A percentile compares a stretch with the other conserved stretches of the same genome.
These are phyloP conservation scores for Pachyrhynchus sulphureomaculatus DNA, from an alignment of 1,140 invertebrate species.

Conservation along the genomic window DNA sequence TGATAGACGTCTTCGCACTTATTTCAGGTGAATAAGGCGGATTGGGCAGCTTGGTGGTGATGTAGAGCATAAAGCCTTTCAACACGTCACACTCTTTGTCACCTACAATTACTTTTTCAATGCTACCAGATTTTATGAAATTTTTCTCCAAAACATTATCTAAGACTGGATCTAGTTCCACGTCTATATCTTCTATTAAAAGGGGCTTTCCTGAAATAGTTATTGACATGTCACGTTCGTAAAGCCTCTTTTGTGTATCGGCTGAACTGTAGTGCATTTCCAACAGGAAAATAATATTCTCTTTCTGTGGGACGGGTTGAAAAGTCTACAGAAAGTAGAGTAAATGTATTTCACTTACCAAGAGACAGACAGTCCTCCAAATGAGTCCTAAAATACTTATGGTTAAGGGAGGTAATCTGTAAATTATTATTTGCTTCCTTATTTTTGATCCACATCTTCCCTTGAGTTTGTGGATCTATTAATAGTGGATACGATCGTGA, in stretches of 20 bases:
- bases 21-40: constrained; percentile 96
- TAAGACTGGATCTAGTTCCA: constrained; percentile 93
- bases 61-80: constrained; percentile 93
- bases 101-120: constrained; percentile 91
- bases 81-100: constrained; percentile 97
- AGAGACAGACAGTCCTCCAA: constrained; percentile 89
- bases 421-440: constrained; percentile 88
- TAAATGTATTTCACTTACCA: no score
- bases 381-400: constrained; percentile 95
- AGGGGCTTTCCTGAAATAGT: constrained; percentile 78
- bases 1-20: constrained; percentile 93
- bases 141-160: constrained; percentile 97
- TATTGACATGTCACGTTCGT: no score
- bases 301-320: no score
- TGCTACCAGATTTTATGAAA: constrained; percentile 95
- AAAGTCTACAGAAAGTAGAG: no score
- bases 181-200: constrained; percentile 91
- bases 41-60: constrained; percentile 94
- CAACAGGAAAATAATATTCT: no score
- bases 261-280: no score
- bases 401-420: constrained; percentile 92
- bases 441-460: constrained; percentile 97
- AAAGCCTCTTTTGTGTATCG: no score
- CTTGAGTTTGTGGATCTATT: constrained; percentile 95
- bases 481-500: constrained; percentile 91